A percentile compares a stretch with the other conserved stretches of the same genome.
Evolutionary conservation across 2,888 invertebrate genomes (phyloP).

Genomic region (Phytoseiulus persimilis): DNA sequence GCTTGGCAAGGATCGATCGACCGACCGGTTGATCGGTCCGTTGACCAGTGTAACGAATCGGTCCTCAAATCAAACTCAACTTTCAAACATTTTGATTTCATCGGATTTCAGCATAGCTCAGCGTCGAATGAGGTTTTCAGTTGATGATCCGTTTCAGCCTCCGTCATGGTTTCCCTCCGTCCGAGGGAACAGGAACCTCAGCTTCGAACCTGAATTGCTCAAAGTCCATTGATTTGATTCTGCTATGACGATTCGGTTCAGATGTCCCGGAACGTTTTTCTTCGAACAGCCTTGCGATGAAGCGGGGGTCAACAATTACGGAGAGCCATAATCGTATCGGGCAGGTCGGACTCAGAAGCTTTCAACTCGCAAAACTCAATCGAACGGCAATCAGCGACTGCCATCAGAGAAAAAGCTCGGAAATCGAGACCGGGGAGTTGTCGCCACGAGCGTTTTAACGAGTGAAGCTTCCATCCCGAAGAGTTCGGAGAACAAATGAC

Average conservation of each 20-base stretch:
- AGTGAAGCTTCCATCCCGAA: not conserved
- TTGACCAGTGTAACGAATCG: not conserved
- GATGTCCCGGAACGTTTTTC: not conserved
- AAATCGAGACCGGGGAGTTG: no score
- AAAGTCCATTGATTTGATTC: not conserved
- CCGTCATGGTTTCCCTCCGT: not conserved
- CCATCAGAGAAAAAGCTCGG: no score
- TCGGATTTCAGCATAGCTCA: not conserved
- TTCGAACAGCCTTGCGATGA: not conserved
- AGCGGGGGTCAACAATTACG: not conserved
- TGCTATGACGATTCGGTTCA: not conserved
- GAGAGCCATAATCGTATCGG: not conserved
- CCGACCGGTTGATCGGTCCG: not conserved
- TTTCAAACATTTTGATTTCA: not conserved
- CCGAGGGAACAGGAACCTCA: not conserved
- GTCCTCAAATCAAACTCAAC: not conserved
- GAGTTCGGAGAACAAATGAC: not conserved
- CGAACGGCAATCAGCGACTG: not conserved
- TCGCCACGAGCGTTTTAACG: not conserved
- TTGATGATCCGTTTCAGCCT: not conserved
- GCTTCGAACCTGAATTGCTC: not conserved
- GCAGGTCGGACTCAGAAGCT: not conserved
- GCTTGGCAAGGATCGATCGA: not conserved
- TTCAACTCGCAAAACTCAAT: not conserved
- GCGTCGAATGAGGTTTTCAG: not conserved